A percentile compares a stretch with the other conserved stretches of the same genome.
Evolutionary conservation across 2,888 invertebrate genomes (phyloP).

Genomic region (Sphaeridia pumilis): DNA sequence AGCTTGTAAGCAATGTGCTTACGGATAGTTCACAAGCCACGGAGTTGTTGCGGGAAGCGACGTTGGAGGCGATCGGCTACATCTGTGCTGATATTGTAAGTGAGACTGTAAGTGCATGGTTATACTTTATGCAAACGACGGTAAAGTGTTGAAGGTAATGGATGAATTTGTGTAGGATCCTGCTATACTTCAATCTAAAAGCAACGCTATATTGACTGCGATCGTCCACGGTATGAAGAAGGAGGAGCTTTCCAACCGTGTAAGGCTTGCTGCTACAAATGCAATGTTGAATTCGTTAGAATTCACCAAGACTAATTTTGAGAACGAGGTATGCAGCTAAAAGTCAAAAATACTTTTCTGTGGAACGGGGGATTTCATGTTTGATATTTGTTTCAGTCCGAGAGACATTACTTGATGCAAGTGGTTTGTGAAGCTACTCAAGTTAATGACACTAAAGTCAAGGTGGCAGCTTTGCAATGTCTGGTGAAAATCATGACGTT

Average conservation of each 20-base stretch:
- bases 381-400: constrained; percentile 47
- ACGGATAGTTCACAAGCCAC: constrained; percentile 53
- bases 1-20: constrained; percentile 83
- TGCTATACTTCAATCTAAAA: constrained; percentile 78
- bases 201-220: constrained; percentile 93
- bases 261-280: constrained; percentile 89
- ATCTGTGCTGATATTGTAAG: constrained; percentile 90
- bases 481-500: constrained; percentile 95
- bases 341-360: not conserved
- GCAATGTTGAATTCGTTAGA: constrained; percentile 94
- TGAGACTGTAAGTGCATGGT: too few species aligned
- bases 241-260: constrained; percentile 83
- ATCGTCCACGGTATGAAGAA: constrained; percentile 98
- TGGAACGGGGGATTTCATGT: not conserved
- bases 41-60: constrained; percentile 91
- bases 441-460: constrained; percentile 76
- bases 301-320: constrained; percentile 97
- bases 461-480: constrained; percentile 95
- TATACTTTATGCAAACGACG: too few species aligned
- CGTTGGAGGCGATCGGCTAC: constrained; percentile 95
- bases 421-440: constrained; percentile 99
- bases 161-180: constrained; percentile 48
- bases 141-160: too few species aligned
- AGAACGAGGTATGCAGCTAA: constrained; percentile 77
- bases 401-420: constrained; percentile 99